phyloP scores from a whole-genome alignment of 1,140 invertebrate genomes.

The Macrocentrus cingulum region DNA sequence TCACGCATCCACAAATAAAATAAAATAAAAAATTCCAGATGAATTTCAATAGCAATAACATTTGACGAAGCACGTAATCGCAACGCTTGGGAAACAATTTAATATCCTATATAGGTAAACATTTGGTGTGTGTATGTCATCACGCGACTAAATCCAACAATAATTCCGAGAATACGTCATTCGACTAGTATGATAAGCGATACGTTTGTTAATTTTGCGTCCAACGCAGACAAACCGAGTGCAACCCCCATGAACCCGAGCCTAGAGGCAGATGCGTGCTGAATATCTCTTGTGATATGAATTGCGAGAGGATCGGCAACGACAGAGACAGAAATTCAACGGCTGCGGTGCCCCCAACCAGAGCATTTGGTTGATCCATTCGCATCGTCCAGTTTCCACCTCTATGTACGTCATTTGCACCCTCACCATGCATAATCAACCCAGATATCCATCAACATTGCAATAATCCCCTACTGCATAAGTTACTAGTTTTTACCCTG shows the following conservation, averaged over 20 bases:
- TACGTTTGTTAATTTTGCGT: slow-evolving; percentile 31
- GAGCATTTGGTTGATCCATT: slow-evolving; percentile 20
- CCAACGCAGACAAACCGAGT: background rate
- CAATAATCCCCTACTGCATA: slow-evolving; percentile 26
- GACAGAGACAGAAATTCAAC: slow-evolving; percentile 1
- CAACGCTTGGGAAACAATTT: slow-evolving; percentile 6
- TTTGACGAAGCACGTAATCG: no score
- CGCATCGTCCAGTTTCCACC: slow-evolving; percentile 13
- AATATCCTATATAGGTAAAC: slow-evolving; percentile 4
- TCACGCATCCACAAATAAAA: no score
- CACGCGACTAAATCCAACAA: slow-evolving; percentile 23
- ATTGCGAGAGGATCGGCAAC: background rate
- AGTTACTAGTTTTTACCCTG: slow-evolving; percentile 26
- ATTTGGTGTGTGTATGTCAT: slow-evolving; percentile 14
- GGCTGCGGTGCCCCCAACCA: background rate
- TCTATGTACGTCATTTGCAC: slow-evolving; percentile 17
- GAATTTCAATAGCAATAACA: no score
- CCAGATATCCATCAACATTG: slow-evolving; percentile 1
- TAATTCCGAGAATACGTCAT: slow-evolving; percentile 10
- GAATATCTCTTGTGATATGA: background rate
- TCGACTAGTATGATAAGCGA: slow-evolving; percentile 24
- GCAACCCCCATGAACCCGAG: background rate
- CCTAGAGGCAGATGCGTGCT: background rate
- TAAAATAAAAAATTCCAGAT: no score
- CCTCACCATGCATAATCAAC: slow-evolving; percentile 26